phyloP scores from a whole-genome alignment of 2,888 invertebrate species.

The Eupithecia pulchellata region DNA sequence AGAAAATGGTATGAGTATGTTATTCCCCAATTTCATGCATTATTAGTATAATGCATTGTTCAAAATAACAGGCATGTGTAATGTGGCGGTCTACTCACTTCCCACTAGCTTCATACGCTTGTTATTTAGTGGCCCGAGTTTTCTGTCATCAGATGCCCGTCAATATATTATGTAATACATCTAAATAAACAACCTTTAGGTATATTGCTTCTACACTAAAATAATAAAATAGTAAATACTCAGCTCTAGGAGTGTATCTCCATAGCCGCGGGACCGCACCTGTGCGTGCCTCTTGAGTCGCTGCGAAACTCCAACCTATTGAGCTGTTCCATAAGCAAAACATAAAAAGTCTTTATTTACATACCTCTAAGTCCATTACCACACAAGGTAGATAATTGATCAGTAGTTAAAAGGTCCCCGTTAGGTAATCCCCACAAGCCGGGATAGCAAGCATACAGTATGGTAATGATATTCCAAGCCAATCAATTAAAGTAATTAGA shows the following conservation, averaged over 20 bases:
- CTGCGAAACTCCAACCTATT: neutral
- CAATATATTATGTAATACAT: too few species aligned
- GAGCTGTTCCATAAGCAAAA: neutral
- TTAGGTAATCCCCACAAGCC: neutral
- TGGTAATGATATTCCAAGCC: conserved; percentile 9
- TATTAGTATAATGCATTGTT: too few species aligned
- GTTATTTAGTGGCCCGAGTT: too few species aligned
- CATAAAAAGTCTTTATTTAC: neutral
- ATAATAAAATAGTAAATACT: too few species aligned
- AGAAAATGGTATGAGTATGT: too few species aligned
- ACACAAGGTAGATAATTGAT: conserved; percentile 6
- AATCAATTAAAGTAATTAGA: conserved; percentile 25
- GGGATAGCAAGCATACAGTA: neutral
- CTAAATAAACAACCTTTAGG: too few species aligned
- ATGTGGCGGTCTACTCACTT: too few species aligned
- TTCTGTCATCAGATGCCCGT: too few species aligned
- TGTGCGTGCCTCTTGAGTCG: neutral
- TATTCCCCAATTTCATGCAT: too few species aligned
- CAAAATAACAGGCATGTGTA: too few species aligned
- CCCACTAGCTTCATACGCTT: too few species aligned
- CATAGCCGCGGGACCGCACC: neutral
- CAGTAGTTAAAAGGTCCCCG: neutral
- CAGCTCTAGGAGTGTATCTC: neutral
- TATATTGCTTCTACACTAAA: too few species aligned
- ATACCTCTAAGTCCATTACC: neutral